Percentiles rank a stretch among this genome's conserved stretches.
phyloP scores from a whole-genome alignment of 2,888 invertebrate species.

The Chorisops tibialis region DNA sequence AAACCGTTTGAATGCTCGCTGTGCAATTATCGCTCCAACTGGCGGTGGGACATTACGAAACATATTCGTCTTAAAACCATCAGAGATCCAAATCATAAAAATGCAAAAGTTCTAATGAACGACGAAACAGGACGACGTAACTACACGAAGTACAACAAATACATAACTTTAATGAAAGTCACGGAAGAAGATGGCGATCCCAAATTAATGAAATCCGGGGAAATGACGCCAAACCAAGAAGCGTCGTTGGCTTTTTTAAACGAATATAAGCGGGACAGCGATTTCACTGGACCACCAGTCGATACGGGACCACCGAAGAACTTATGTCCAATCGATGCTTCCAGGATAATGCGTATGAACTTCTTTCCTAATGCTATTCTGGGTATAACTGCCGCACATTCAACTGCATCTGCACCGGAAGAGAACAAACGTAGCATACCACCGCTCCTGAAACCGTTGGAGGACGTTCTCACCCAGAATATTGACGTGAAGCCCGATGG shows the following conservation, averaged over 20 bases:
- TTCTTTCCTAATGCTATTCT: constrained; percentile 22
- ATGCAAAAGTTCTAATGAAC: constrained; percentile 81
- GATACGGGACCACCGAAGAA: constrained; percentile 24
- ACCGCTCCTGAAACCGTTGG: constrained; percentile 61
- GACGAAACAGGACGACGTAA: constrained; percentile 88
- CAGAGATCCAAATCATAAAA: constrained; percentile 76
- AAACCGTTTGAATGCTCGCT: constrained; percentile 94
- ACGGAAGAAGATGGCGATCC: constrained; percentile 55
- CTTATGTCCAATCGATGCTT: constrained; percentile 11
- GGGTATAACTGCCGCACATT: neutral
- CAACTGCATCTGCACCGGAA: neutral
- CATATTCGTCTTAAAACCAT: constrained; percentile 89
- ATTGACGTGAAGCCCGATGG: constrained; percentile 50
- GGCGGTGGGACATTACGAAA: constrained; percentile 96
- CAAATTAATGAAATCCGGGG: constrained; percentile 52
- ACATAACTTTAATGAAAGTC: constrained; percentile 69
- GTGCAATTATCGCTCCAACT: constrained; percentile 91
- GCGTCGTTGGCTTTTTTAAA: constrained; percentile 56
- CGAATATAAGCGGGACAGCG: constrained; percentile 45
- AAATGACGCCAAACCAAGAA: constrained; percentile 54
- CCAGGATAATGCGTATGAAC: constrained; percentile 24
- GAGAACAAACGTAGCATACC: constrained; percentile 41
- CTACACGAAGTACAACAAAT: constrained; percentile 90
- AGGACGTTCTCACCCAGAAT: constrained; percentile 53
- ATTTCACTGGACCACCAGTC: neutral